Base-by-base conservation (phyloP, 2,113 vertebrate genomes). In the Notechis scutatus region DNA sequence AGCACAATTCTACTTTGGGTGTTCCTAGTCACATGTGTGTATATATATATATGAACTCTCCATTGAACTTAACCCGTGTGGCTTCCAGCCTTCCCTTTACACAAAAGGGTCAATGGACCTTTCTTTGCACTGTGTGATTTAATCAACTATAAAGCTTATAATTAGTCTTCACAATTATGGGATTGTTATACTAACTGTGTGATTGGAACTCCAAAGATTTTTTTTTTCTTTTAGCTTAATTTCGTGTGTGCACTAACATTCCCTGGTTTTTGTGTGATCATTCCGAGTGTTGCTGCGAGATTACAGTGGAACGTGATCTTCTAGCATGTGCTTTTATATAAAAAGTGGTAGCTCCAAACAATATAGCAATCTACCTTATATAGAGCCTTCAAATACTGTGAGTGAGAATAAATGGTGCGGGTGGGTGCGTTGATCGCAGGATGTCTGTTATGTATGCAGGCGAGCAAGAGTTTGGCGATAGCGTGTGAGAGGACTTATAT, bases 191-290 rank as follows among this genome's bases (percentile, higher is more conserved):
- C 97, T 98, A 98, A 98, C 97, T 95, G 97, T 98, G 97, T 98
- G 98, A 98, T 97, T 98, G 98, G 97, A 98, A 98, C 98, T 98
- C 98, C 98, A 99, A 99, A 98, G 98, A 99, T 95, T 95, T 55
- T 89, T 97, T 95, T 94, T 95, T 87, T 96, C 97, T 96, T 97
- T 97, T 97, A 97, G 98, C 97, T 98, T 98, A 97, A 97, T 98
- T 97, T 96, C 96, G 96, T 98, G 98, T 97, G 97, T 98, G 98
- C 97, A 98, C 98, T 98, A 98, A 98, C 98, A 98, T 98, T 99
- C 98, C 98, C 97, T 98, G 97, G 97, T 95, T 98, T 98, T 97
- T 96, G 97, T 98, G 98, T 98, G 98, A 98, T 97, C 98, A 98
- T 98, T 98, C 97, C 87, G 91, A 98, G 97, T 98, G 98, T 98